A percentile compares a stretch with the other conserved stretches of the same genome.
Evolutionary conservation across 2,888 invertebrate genomes (phyloP).

Genomic region (Apodemia duryi): DNA sequence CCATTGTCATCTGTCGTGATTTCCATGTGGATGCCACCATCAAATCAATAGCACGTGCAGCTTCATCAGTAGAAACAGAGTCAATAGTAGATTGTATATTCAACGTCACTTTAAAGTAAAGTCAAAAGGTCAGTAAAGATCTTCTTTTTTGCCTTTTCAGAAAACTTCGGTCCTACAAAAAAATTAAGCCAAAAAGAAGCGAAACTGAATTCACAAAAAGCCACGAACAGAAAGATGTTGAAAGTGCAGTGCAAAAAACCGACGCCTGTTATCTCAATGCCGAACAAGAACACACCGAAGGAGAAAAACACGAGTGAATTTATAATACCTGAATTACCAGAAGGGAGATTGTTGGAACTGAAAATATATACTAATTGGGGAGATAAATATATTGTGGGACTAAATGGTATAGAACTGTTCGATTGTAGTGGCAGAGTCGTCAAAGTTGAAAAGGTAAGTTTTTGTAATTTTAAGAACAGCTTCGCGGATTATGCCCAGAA

Average conservation of each 20-base stretch:
- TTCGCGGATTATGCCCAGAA: not conserved
- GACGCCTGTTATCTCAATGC: conserved; percentile 43
- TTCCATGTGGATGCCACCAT: too few species aligned
- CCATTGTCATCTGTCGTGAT: too few species aligned
- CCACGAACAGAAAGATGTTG: conserved; percentile 20
- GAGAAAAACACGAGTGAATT: conserved; percentile 72
- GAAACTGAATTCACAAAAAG: conserved; percentile 14
- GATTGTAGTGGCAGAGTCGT: conserved; percentile 80
- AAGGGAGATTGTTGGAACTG: conserved; percentile 82
- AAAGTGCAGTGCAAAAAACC: conserved; percentile 49
- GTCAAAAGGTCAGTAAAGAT: too few species aligned
- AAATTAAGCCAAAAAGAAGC: not conserved
- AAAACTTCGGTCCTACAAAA: too few species aligned
- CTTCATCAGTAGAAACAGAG: too few species aligned
- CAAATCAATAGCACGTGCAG: too few species aligned
- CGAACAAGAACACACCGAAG: conserved; percentile 37
- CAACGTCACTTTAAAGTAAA: too few species aligned
- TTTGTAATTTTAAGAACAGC: not conserved
- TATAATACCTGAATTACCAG: conserved; percentile 87
- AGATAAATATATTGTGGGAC: conserved; percentile 86
- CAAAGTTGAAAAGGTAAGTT: conserved; percentile 78
- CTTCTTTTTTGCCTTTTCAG: too few species aligned
- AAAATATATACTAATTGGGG: conserved; percentile 89
- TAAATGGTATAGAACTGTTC: conserved; percentile 89
- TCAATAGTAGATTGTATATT: too few species aligned